phyloP scores from a whole-genome alignment of 2,113 vertebrate genomes.

The Muntiacus muntjak region DNA sequence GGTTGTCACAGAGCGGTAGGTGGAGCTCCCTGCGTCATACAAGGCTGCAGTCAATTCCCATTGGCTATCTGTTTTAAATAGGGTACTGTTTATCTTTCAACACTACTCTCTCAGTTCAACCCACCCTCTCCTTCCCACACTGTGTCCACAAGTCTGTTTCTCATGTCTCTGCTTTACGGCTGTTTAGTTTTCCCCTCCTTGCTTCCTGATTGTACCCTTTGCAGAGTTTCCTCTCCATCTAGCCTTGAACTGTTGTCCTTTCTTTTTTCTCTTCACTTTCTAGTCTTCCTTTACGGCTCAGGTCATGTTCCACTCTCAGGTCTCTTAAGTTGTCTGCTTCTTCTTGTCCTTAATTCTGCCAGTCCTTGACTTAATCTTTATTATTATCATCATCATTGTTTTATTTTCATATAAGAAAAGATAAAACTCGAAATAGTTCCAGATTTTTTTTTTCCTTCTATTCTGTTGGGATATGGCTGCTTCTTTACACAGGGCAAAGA shows the following conservation, averaged over 20 bases:
- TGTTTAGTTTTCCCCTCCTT: background rate
- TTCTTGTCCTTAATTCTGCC: background rate
- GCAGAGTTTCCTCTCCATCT: background rate
- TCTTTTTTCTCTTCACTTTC: background rate
- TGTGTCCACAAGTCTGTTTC: background rate
- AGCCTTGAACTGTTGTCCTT: background rate
- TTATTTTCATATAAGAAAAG: conserved; percentile 95
- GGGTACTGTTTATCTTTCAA: background rate
- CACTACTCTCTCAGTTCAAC: background rate
- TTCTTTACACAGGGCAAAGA: conserved; percentile 81
- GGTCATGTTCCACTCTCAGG: no score
- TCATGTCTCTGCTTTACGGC: background rate
- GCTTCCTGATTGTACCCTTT: background rate
- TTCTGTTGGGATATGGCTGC: conserved; percentile 83
- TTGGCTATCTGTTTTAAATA: background rate
- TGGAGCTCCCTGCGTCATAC: background rate
- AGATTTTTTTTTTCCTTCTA: conserved; percentile 83
- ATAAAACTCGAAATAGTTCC: conserved; percentile 91
- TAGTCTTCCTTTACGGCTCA: background rate
- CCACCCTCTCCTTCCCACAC: background rate
- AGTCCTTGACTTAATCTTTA: background rate
- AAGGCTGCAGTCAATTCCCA: background rate
- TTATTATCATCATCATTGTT: conserved; percentile 77
- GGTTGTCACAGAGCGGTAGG: background rate
- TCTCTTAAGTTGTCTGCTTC: background rate